These are phyloP conservation scores for Leptinotarsa texana DNA, from an alignment of 1,140 invertebrate genomes.

Conservation along the genomic window DNA sequence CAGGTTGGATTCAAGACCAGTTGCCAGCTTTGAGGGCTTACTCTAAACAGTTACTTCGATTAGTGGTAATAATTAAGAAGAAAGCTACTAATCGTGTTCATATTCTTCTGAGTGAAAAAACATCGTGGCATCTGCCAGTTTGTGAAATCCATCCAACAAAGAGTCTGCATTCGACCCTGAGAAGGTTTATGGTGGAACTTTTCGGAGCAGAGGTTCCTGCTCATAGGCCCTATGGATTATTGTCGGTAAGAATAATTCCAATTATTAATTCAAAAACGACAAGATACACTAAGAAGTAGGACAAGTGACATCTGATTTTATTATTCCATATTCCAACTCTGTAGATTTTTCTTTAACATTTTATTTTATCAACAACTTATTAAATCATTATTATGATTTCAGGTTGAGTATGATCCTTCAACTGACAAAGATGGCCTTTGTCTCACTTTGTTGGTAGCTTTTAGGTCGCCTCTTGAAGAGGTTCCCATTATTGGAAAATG, in stretches of 20 bases:
- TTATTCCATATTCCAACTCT: too few species aligned
- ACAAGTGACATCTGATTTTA: too few species aligned
- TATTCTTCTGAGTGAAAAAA: conserved; percentile 82
- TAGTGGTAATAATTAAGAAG: conserved; percentile 81
- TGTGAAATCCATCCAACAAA: conserved; percentile 86
- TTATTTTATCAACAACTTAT: too few species aligned
- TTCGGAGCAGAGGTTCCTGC: conserved; percentile 84
- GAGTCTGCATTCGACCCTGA: conserved; percentile 83
- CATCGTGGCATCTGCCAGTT: conserved; percentile 78
- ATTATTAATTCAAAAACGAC: background rate
- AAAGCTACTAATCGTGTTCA: conserved; percentile 82
- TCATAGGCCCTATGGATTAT: conserved; percentile 81
- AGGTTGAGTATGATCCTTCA: conserved; percentile 60
- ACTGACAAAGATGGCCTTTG: conserved; percentile 76
- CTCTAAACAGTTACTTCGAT: conserved; percentile 73
- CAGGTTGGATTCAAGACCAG: conserved; percentile 71
- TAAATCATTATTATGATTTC: conserved; percentile 19
- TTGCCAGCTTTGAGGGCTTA: conserved; percentile 72
- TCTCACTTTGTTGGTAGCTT: conserved; percentile 82
- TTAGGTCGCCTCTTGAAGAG: conserved; percentile 81
- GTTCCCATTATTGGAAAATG: conserved; percentile 85
- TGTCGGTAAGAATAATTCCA: conserved; percentile 59
- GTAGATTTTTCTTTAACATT: too few species aligned
- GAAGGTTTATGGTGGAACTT: conserved; percentile 89
- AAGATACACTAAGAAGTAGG: too few species aligned